These are phyloP conservation scores for Ecdyonurus torrentis DNA, from an alignment of 2,888 invertebrate genomes.

Conservation along the genomic window DNA sequence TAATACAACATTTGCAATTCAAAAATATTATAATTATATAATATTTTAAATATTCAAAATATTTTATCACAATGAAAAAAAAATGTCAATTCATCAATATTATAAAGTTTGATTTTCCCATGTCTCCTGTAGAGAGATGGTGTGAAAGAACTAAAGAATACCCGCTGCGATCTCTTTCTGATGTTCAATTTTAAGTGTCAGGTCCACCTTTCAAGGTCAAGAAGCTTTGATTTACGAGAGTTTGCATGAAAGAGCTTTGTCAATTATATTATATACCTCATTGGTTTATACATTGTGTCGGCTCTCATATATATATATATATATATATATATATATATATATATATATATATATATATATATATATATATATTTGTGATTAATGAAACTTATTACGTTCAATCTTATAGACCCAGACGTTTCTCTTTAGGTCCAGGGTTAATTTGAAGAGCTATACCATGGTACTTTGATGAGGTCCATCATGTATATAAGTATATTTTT, in stretches of 20 bases:
- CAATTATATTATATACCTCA: not conserved
- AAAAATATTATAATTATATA: too few relatives aligned
- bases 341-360: too few relatives aligned
- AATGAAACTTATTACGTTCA: not conserved
- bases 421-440: not conserved
- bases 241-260: not conserved
- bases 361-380: too few relatives aligned
- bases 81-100: not conserved
- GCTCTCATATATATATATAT: too few relatives aligned
- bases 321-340: too few relatives aligned
- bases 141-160: not conserved
- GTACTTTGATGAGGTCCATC: not conserved
- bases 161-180: not conserved
- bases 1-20: too few relatives aligned
- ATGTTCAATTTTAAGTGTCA: not conserved
- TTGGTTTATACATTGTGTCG: too few relatives aligned
- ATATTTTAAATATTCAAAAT: too few relatives aligned
- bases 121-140: not conserved
- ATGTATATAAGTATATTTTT: too few relatives aligned
- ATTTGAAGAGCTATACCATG: not conserved
- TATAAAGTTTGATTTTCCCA: not conserved
- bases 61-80: too few relatives aligned
- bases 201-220: not conserved
- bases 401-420: not conserved
- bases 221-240: not conserved